A percentile compares a stretch with the other conserved stretches of the same genome.
Evolutionary conservation across 2,888 invertebrate genomes (phyloP).

Genomic region (Lathronympha strigana): DNA sequence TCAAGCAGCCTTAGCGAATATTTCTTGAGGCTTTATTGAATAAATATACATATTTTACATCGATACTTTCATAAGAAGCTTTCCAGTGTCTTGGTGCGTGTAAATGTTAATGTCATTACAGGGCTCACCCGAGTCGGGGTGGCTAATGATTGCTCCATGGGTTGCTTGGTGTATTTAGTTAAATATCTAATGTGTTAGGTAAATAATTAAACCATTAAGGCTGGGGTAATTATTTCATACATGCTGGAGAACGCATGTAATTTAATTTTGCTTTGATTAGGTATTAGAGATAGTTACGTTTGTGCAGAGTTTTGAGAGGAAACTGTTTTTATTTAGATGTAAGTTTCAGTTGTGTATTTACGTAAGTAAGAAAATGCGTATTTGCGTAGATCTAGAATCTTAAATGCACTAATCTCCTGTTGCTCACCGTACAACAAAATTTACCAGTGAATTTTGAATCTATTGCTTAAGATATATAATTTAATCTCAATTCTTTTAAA

Average conservation of each 20-base stretch:
- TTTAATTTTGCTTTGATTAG: background rate
- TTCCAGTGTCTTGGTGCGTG: slow-evolving; percentile 54
- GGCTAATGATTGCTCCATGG: slow-evolving; percentile 29
- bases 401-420: no score
- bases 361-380: no score
- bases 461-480: no score
- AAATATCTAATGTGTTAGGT: slow-evolving; percentile 13
- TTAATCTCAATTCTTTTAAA: no score
- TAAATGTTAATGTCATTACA: slow-evolving; percentile 48
- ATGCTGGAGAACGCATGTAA: background rate
- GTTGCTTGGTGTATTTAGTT: background rate
- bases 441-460: no score
- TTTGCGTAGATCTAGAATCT: no score
- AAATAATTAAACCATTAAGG: background rate
- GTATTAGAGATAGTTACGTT: no score
- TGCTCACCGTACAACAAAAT: no score
- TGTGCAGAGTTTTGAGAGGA: no score
- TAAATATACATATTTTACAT: slow-evolving; percentile 76
- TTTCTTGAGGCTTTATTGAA: slow-evolving; percentile 76
- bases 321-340: no score
- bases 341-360: no score
- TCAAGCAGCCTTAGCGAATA: slow-evolving; percentile 68
- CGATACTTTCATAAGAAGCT: slow-evolving; percentile 64
- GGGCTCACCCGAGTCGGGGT: slow-evolving; percentile 35
- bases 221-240: slow-evolving; percentile 3